Conservation (phyloP, 64 coral and sea anemone genomes). For the Porites lutea region DNA sequence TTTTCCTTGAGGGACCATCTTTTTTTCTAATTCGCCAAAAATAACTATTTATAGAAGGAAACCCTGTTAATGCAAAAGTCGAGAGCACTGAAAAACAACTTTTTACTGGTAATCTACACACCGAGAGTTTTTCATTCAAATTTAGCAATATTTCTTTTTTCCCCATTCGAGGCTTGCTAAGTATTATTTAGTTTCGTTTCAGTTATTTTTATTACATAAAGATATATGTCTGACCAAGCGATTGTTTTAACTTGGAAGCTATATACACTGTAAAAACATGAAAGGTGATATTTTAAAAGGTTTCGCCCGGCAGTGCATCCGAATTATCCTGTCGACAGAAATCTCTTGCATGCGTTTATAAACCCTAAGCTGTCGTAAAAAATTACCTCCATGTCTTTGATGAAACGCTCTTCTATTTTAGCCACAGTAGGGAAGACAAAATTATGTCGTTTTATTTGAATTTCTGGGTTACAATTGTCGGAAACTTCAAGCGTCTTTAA, state of each 20-base stretch:
- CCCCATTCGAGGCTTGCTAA: no score
- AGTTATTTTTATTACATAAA: background rate
- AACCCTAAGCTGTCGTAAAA: background rate
- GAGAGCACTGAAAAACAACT: constrained; percentile 13
- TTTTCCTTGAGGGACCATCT: constrained; percentile 54
- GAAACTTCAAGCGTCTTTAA: background rate
- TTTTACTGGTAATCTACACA: background rate
- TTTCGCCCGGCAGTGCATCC: background rate
- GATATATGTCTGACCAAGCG: background rate
- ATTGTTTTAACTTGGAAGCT: background rate
- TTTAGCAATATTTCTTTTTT: background rate
- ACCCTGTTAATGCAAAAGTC: constrained; percentile 41
- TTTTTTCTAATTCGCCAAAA: constrained; percentile 63
- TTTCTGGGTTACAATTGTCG: constrained; percentile 7
- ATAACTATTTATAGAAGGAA: constrained; percentile 56
- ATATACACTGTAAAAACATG: background rate
- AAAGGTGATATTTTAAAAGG: constrained; percentile 18
- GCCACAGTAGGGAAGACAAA: background rate
- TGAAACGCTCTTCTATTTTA: background rate
- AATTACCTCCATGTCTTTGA: background rate
- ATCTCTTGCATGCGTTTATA: background rate
- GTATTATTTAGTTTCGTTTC: background rate
- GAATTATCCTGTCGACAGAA: constrained; percentile 27
- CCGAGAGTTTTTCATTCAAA: background rate
- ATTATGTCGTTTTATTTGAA: constrained; percentile 1